These are phyloP conservation scores for Oreocharis arfaki DNA, from an alignment of 2,113 vertebrate genomes.

Conservation along the genomic window DNA sequence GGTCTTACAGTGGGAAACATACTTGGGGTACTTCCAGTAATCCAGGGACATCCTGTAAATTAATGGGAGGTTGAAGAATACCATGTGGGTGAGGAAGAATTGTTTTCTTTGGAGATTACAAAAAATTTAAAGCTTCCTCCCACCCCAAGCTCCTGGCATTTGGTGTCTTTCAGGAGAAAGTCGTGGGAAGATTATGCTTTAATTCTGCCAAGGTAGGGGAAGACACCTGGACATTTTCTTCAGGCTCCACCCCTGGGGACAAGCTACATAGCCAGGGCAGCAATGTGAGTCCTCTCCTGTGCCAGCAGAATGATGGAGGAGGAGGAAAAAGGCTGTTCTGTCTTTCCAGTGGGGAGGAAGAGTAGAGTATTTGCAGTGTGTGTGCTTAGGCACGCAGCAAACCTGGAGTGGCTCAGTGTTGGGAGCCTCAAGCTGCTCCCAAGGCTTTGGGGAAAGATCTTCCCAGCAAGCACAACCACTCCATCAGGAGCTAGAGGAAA, in stretches of 20 bases:
- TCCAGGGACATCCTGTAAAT: neutral
- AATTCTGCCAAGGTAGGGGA: neutral
- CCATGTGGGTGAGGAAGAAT: neutral
- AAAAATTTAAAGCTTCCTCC: neutral
- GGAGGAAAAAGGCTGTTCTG: neutral
- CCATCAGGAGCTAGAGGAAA: neutral
- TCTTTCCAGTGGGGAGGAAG: neutral
- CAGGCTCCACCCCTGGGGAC: neutral
- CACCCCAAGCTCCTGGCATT: neutral
- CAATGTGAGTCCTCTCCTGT: neutral
- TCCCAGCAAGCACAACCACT: neutral
- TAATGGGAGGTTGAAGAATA: neutral
- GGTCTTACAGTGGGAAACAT: neutral
- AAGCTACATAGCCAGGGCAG: fast-evolving
- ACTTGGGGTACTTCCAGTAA: neutral
- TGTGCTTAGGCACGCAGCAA: neutral
- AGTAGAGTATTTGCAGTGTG: neutral
- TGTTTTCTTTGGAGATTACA: neutral
- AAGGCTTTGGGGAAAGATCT: neutral
- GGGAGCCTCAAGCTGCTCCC: neutral
- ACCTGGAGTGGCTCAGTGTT: neutral
- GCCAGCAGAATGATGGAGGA: neutral
- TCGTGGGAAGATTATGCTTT: neutral
- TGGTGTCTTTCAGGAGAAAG: neutral
- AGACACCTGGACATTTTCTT: neutral